Conservation (phyloP, 1,140 invertebrate genomes). For the Sycophila sp. region DNA sequence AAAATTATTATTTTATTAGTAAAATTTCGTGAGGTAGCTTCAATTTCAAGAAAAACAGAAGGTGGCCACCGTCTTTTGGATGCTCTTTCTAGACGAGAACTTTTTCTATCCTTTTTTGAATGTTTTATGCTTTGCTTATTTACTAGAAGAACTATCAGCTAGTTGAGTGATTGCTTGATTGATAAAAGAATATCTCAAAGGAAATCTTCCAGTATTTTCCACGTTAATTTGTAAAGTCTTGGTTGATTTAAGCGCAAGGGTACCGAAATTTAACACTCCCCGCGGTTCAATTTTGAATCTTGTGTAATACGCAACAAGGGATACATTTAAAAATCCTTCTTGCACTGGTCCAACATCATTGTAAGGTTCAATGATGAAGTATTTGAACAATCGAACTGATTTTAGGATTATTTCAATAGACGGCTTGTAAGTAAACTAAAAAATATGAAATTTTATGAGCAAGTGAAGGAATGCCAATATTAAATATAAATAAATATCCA, state of each 20-base stretch:
- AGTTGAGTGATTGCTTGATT: not conserved
- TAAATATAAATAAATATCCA: not conserved
- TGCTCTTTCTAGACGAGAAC: not conserved
- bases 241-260: slow-evolving; percentile 39
- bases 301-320: slow-evolving; percentile 47
- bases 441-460: not conserved
- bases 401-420: slow-evolving; percentile 48
- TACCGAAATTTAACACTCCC: slow-evolving; percentile 49
- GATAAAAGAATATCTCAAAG: slow-evolving; percentile 45
- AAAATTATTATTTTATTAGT: not conserved
- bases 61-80: no score
- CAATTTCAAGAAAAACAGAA: no score
- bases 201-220: slow-evolving; percentile 51
- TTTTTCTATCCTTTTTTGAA: not conserved
- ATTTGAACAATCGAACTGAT: slow-evolving; percentile 46
- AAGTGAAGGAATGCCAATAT: no score
- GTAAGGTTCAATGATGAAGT: slow-evolving; percentile 45
- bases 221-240: slow-evolving; percentile 50
- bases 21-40: no score
- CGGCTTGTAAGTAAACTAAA: slow-evolving; percentile 46
- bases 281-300: slow-evolving; percentile 43
- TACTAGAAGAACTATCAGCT: not conserved
- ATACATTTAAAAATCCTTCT: slow-evolving; percentile 49
- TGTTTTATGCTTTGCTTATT: not conserved
- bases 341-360: slow-evolving; percentile 44